Conservation (phyloP, 2,113 vertebrate species). For the Pongo pygmaeus region DNA sequence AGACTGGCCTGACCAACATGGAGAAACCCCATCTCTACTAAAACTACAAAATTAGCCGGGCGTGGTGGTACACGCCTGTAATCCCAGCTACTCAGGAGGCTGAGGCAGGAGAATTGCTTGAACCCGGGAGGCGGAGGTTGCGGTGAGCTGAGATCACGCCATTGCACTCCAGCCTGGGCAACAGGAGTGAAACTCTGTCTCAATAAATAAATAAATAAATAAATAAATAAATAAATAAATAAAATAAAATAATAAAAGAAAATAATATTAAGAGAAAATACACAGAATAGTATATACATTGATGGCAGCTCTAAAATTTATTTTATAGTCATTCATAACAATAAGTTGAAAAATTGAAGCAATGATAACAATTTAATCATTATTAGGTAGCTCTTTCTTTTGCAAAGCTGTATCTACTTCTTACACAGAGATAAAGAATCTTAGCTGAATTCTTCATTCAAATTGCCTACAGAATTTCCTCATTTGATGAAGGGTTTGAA, state of each 20-base stretch:
- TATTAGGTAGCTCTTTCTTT: background rate
- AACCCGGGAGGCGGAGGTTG: too few relatives aligned
- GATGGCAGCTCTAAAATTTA: background rate
- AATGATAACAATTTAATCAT: conserved; percentile 9
- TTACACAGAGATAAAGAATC: conserved; percentile 5
- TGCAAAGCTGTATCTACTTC: background rate
- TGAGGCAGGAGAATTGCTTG: too few relatives aligned
- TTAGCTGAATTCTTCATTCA: conserved; percentile 37
- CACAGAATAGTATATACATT: background rate
- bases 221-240: too few relatives aligned
- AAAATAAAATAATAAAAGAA: background rate
- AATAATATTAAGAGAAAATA: conserved; percentile 27
- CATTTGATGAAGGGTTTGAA: conserved; percentile 8
- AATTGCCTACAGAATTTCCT: background rate
- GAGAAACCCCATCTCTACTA: too few relatives aligned
- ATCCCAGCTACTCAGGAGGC: too few relatives aligned
- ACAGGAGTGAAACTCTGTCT: too few relatives aligned
- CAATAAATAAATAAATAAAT: too few relatives aligned
- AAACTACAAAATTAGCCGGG: too few relatives aligned
- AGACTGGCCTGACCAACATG: too few relatives aligned
- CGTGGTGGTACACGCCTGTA: too few relatives aligned
- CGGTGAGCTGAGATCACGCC: too few relatives aligned
- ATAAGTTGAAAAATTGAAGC: background rate
- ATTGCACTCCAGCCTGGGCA: too few relatives aligned
- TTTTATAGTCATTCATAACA: conserved; percentile 23